phyloP scores from a whole-genome alignment of 2,797 vertebrate genomes.

The Mus spretus region DNA sequence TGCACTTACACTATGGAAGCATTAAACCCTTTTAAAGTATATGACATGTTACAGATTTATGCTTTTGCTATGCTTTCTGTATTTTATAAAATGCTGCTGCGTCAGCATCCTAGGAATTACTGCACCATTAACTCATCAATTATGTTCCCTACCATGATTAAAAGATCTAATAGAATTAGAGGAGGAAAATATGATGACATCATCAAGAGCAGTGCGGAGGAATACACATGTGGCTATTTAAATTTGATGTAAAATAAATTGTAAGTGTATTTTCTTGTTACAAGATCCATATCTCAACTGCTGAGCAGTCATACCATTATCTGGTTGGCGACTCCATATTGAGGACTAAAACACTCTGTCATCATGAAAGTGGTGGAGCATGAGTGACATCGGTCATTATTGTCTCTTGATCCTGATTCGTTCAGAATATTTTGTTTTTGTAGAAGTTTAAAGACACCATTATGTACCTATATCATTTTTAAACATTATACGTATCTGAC shows the following conservation, averaged over 20 bases:
- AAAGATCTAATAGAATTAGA: neutral
- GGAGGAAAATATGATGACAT: neutral
- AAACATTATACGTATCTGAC: neutral
- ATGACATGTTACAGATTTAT: neutral
- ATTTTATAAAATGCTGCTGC: neutral
- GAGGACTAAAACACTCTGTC: neutral
- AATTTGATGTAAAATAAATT: conserved; percentile 33
- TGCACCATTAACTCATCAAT: neutral
- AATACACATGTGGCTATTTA: neutral
- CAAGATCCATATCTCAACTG: neutral
- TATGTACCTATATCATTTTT: neutral
- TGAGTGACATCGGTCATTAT: neutral
- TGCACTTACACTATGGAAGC: neutral
- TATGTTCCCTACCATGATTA: neutral
- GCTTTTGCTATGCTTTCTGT: neutral
- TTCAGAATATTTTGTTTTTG: neutral
- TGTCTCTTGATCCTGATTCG: neutral
- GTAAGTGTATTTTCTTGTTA: neutral
- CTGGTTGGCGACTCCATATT: neutral
- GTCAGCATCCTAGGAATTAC: neutral
- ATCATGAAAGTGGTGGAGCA: neutral
- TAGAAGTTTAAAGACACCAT: neutral
- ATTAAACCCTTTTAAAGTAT: neutral
- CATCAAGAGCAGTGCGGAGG: neutral
- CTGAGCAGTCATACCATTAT: neutral